Percentiles rank a stretch among this genome's conserved stretches.
These are phyloP conservation scores for Lucilia cuprina DNA, from an alignment of 1,140 invertebrate species.

Conservation along the genomic window DNA sequence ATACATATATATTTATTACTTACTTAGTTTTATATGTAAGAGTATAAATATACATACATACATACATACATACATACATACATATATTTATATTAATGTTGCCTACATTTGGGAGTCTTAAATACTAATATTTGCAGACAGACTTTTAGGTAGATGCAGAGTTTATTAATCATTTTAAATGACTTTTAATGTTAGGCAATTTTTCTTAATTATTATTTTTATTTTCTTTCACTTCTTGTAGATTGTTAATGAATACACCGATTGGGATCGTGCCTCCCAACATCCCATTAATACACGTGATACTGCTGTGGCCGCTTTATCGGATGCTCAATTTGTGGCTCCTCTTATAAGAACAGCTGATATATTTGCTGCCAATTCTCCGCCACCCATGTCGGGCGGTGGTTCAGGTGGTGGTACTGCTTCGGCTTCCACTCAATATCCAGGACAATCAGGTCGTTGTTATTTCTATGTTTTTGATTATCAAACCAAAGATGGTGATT, in stretches of 20 bases:
- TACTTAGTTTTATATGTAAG: too few relatives aligned
- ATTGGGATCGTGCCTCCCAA: constrained; percentile 92
- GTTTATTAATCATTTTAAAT: constrained; percentile 20
- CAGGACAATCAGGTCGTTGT: constrained; percentile 69
- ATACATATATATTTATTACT: background rate
- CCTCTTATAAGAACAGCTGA: constrained; percentile 85
- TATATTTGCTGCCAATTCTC: constrained; percentile 69
- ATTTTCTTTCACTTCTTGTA: constrained; percentile 41
- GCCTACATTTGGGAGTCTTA: too few relatives aligned
- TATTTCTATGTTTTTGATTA: constrained; percentile 95
- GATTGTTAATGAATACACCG: constrained; percentile 95
- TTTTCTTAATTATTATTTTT: background rate
- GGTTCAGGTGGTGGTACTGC: constrained; percentile 49
- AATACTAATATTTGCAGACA: too few relatives aligned
- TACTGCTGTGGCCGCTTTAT: constrained; percentile 88
- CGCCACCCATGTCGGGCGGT: constrained; percentile 55
- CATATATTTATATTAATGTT: too few relatives aligned
- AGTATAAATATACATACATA: too few relatives aligned
- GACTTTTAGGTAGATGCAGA: background rate
- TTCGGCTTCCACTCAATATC: constrained; percentile 54
- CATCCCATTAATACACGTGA: constrained; percentile 93
- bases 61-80: too few relatives aligned
- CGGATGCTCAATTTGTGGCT: constrained; percentile 90
- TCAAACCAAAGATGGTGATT: constrained; percentile 90
- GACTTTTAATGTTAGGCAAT: constrained; percentile 21